Evolutionary conservation across 1,140 invertebrate genomes (phyloP).

Genomic region (Listronotus oregonensis): DNA sequence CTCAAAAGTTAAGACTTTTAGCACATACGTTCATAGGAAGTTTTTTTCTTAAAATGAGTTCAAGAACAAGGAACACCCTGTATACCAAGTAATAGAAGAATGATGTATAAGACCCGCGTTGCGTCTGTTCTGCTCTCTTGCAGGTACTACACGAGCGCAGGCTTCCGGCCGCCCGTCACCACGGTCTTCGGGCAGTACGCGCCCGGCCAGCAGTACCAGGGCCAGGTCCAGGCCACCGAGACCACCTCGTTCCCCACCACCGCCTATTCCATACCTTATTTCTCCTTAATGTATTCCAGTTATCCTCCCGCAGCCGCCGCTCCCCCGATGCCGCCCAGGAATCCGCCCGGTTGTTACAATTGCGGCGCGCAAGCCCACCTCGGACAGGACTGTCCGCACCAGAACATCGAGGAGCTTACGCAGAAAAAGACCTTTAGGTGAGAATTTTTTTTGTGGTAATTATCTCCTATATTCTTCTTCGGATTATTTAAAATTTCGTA

Average conservation of each 20-base stretch:
- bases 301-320: constrained; percentile 55
- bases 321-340: constrained; percentile 54
- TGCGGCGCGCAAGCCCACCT: constrained; percentile 77
- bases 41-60: too few species aligned
- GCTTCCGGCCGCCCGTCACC: constrained; percentile 16
- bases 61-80: too few species aligned
- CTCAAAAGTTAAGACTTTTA: too few species aligned
- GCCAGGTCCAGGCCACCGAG: constrained; percentile 4
- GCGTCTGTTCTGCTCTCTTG: background rate
- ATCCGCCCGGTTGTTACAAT: constrained; percentile 67
- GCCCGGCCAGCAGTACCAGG: background rate
- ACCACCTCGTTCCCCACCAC: constrained; percentile 35
- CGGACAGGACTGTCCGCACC: constrained; percentile 83
- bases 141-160: constrained; percentile 15
- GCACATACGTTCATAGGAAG: too few species aligned
- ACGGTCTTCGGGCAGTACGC: constrained; percentile 25
- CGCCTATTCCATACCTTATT: constrained; percentile 58
- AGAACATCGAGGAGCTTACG: constrained; percentile 86
- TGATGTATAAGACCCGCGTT: too few species aligned
- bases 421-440: constrained; percentile 65
- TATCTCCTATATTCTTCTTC: too few species aligned
- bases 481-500: too few species aligned
- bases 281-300: constrained; percentile 57
- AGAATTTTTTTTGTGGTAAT: constrained; percentile 8
- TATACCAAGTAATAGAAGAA: too few species aligned